Evolutionary conservation across 2,888 invertebrate species (phyloP), one percentile per base, ranked within the genome.

Genomic region (Xylophagus ater): DNA sequence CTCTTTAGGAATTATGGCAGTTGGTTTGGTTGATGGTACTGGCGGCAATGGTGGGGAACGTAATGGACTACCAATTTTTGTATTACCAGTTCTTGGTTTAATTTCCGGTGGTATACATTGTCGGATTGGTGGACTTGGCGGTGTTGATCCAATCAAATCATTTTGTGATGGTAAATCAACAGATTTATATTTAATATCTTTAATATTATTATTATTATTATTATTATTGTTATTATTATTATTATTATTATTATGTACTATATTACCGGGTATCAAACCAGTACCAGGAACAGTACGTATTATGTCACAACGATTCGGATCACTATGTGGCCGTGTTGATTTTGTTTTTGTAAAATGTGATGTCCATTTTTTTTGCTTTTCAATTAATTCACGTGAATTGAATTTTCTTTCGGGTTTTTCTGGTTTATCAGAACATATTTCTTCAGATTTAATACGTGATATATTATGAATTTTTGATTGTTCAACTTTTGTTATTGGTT

Each of bases 351-450:
- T 81, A 60, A 88, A 90, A 65, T 87, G 88, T 44, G 86, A 83
- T 20, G 88, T 88, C 89, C 88, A 90, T 66, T 89, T 90, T 57
- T 81, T 80, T 58, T 88, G 89, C 55, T 88, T 86, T 63, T 87
- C 88, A 50, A 89, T 89, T 39, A 88, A 68, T 60, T 89, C 87
- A 50, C 86, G 81, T 45, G 84, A 85, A 53, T 77, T 80, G 53
- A 85, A 80, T 54, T 82, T 79, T 40, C 85, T 69, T 58, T 87
- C 87, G 3, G 86, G 84, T 61, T 86, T 85, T 53, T 86, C 85
- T 1, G 85, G 85, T 59, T 83, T 84, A 36, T 73, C 73, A 4
- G 64, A 62, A 2, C 37, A 30, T 25, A 35, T 49, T 46, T 74
- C 72, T 41, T 70, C 71, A 10, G 75, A 72, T 51, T 74, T 68